phyloP scores from a whole-genome alignment of 1,140 invertebrate species.

The Triops longicaudatus region DNA sequence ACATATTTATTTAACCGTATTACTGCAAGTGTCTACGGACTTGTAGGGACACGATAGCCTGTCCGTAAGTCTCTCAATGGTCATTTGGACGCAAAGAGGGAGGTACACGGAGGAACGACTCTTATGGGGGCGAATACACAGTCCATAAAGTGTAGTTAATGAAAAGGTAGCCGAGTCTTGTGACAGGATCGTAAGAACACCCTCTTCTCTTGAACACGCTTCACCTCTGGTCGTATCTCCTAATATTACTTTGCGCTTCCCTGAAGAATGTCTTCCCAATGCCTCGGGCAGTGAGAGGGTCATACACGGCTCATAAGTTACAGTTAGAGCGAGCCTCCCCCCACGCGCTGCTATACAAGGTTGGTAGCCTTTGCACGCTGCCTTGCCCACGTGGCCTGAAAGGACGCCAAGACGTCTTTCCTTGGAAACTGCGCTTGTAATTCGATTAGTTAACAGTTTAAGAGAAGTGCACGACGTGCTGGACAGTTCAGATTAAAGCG shows the following conservation, averaged over 20 bases:
- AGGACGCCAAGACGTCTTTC: neutral
- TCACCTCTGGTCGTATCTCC: neutral
- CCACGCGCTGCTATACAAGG: neutral
- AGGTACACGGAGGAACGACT: no score
- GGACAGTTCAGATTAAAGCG: neutral
- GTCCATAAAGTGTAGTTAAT: slow-evolving; percentile 2
- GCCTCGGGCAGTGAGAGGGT: neutral
- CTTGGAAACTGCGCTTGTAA: neutral
- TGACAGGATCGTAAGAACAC: neutral
- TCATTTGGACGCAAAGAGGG: neutral
- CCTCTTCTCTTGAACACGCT: neutral
- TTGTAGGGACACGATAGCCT: neutral
- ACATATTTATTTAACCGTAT: neutral
- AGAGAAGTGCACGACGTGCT: neutral
- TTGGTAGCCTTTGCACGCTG: neutral
- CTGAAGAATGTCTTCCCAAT: neutral
- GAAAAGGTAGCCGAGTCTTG: neutral
- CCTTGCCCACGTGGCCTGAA: neutral
- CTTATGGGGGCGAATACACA: neutral
- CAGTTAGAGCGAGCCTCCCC: neutral
- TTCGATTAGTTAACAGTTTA: neutral
- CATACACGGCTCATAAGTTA: slow-evolving; percentile 12
- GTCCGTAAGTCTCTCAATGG: neutral
- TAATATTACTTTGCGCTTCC: neutral
- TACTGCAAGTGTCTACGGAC: neutral